These are phyloP conservation scores for Entosphenus tridentatus DNA, from an alignment of 2,113 vertebrate species.

Conservation along the genomic window DNA sequence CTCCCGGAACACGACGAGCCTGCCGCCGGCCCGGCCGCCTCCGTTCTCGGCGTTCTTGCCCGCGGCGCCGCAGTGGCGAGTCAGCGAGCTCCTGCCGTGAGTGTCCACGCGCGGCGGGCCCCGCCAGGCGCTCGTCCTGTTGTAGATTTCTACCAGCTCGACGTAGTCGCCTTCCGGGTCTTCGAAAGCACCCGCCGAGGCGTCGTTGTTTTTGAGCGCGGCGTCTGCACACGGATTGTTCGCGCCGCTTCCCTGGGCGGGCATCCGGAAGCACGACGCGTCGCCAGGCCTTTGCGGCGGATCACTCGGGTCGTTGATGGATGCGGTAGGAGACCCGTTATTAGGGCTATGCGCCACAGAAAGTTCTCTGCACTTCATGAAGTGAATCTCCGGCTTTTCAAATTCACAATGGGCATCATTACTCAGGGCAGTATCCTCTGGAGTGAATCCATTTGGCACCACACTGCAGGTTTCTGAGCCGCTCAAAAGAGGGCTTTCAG, in stretches of 20 bases:
- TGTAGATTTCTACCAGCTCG: conserved; percentile 22
- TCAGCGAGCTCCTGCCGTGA: background rate
- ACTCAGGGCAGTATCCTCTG: conserved; percentile 19
- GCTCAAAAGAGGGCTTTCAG: no score
- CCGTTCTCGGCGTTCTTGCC: conserved; percentile 13
- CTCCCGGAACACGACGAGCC: conserved; percentile 23
- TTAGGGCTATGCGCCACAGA: background rate
- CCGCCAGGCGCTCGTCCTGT: background rate
- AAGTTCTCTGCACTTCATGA: conserved; percentile 8
- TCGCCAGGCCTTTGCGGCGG: background rate
- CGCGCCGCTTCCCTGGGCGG: background rate
- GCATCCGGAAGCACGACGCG: background rate
- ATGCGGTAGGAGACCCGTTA: conserved; percentile 7
- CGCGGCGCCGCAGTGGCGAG: background rate
- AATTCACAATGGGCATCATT: conserved; percentile 13
- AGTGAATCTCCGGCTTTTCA: background rate
- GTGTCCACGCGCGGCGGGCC: background rate
- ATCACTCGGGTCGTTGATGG: conserved; percentile 8
- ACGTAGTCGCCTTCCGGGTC: background rate
- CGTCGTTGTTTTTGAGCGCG: no score
- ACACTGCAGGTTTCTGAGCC: no score
- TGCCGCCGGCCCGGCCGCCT: conserved; percentile 17
- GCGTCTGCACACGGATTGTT: background rate
- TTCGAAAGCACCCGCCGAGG: no score
- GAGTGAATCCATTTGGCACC: conserved; percentile 14